Percentiles rank a stretch among this genome's conserved stretches.
Evolutionary conservation across 2,113 vertebrate species (phyloP).

Genomic region (Crypturellus undulatus): DNA sequence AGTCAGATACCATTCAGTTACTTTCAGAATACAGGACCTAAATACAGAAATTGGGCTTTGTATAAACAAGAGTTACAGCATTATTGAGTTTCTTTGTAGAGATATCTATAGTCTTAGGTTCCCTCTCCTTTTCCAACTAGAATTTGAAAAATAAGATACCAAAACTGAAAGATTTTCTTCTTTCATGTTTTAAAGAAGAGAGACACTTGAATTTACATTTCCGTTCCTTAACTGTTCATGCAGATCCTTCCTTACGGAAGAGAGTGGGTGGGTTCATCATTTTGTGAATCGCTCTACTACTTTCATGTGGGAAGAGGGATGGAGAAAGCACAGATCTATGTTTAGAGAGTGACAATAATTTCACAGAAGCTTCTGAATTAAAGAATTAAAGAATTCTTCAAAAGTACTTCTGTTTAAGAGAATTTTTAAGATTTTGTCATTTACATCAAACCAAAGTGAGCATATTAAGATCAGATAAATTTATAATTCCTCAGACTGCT

Average conservation of each 20-base stretch:
- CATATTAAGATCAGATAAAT: not conserved
- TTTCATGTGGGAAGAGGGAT: not conserved
- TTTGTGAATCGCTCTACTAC: not conserved
- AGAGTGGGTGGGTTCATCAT: not conserved
- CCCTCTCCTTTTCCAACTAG: not conserved
- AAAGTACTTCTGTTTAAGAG: not conserved
- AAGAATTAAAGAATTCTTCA: not conserved
- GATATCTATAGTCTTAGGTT: rapidly evolving
- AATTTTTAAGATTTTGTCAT: not conserved
- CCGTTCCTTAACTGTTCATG: not conserved
- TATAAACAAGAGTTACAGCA: not conserved
- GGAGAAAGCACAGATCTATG: not conserved
- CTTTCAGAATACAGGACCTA: not conserved
- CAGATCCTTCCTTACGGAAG: not conserved
- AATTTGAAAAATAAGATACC: not conserved
- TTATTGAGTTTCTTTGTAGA: not conserved
- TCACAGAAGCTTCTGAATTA: not conserved
- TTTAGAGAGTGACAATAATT: not conserved
- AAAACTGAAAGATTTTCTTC: not conserved
- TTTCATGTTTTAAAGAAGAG: not conserved
- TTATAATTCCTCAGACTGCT: not conserved
- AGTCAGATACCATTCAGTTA: not conserved
- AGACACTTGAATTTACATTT: not conserved
- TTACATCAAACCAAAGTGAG: not conserved
- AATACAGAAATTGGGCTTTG: not conserved